Base-by-base conservation (phyloP, 1,140 invertebrate species). In the Drosophila pectinifera region DNA sequence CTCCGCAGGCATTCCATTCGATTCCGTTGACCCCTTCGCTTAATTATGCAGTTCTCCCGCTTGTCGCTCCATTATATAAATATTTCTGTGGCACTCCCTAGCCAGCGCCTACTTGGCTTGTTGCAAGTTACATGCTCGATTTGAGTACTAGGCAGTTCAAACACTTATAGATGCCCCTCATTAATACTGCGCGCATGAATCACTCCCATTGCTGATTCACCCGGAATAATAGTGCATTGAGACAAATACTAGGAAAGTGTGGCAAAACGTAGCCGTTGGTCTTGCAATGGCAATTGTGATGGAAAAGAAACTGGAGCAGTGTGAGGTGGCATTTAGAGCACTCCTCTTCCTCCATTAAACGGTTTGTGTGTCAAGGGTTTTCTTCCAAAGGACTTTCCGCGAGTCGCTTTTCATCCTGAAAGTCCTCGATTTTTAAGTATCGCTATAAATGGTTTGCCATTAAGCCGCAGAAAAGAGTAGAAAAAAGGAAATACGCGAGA, bases 341-440 rank as follows among this genome's bases (percentile, higher is more conserved):
- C 39, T 11, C 24, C 16, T 5, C n/a, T 8, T 22, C 7, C n/a
- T 8, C 2, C 48, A 14, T 14, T 51, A 34, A 8, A 34, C n/a
- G 22, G 41, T 39, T 69, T 70, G 63, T 70, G 49, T 70, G 67
- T 56, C 49, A 70, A 69, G 63, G 63, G 63, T 51, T 31, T 43
- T 34, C 28, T 20, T 36, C 18, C 39, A 18, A 43, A 45, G 62
- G 67, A 28, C 11, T 54, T 67, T 11, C 14, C 34, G 26, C 61
- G 39, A 26, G 22, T 26, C 31, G 24, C 20, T 26, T 34, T 67
- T 68, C 63, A 55, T 56, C n/a, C 63, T 39, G 5, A 31, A 69
- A 69, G 67, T 56, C 31, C 67, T 70, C 49, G 67, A 70, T 70
- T 24, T 67, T 39, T 45, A 68, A 68, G 65, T 68, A 69, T 67